Evolutionary conservation across 2,888 invertebrate genomes (phyloP).

Genomic region (Lordiphosa andalusiaca): DNA sequence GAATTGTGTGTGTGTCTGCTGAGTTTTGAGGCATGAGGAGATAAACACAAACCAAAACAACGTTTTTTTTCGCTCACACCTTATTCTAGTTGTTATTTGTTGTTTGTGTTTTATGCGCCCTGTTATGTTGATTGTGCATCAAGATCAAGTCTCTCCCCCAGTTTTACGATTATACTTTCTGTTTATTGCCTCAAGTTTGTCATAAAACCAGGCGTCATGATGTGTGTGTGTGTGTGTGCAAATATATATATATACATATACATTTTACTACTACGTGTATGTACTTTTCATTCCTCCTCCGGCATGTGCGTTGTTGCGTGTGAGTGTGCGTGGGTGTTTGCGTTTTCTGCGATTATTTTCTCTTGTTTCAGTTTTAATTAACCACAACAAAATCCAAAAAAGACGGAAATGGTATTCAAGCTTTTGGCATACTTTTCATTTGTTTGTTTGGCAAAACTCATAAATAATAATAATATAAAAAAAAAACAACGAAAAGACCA

Average conservation of each 20-base stretch:
- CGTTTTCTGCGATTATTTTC: conserved; percentile 11
- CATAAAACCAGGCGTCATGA: conserved; percentile 9
- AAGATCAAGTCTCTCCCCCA: neutral
- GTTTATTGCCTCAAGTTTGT: conserved; percentile 38
- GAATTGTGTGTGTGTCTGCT: conserved; percentile 26
- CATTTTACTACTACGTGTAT: conserved; percentile 11
- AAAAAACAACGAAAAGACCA: conserved; percentile 15
- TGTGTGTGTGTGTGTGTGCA: conserved; percentile 6
- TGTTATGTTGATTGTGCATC: too few relatives aligned
- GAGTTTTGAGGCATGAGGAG: too few relatives aligned
- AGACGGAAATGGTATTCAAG: conserved; percentile 24
- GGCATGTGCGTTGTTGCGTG: conserved; percentile 30
- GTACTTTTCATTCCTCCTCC: conserved; percentile 25
- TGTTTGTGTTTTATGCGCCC: too few relatives aligned
- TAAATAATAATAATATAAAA: conserved; percentile 46
- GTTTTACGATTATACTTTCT: conserved; percentile 41
- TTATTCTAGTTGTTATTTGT: conserved; percentile 25
- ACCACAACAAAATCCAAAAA: conserved; percentile 17
- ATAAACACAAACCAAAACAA: too few relatives aligned
- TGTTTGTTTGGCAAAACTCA: conserved; percentile 42
- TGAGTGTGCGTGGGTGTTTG: conserved; percentile 20
- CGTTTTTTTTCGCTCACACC: conserved; percentile 16
- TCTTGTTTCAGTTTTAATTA: conserved; percentile 38
- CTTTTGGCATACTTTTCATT: conserved; percentile 28
- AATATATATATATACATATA: conserved; percentile 4